These are phyloP conservation scores for Crotophaga sulcirostris DNA, from an alignment of 2,113 vertebrate species.

Conservation along the genomic window DNA sequence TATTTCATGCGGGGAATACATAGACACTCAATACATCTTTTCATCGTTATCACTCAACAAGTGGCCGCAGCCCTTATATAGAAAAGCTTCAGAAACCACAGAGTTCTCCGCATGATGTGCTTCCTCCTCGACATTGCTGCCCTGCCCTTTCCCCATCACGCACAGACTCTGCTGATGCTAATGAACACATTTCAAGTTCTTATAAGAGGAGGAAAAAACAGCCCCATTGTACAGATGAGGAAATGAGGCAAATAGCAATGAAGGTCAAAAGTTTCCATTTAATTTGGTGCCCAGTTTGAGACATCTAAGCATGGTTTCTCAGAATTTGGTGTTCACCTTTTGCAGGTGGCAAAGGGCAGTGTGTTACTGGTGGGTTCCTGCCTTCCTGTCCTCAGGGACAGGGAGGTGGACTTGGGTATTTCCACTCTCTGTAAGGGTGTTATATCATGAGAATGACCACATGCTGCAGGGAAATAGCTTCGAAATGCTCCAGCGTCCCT, in stretches of 20 bases:
- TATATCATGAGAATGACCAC: not conserved
- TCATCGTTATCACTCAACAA: not conserved
- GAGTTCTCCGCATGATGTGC: not conserved
- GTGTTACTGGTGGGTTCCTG: not conserved
- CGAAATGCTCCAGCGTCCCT: not conserved
- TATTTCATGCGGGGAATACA: fast-evolving
- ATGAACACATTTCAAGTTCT: not conserved
- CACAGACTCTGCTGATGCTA: fast-evolving
- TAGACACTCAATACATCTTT: not conserved
- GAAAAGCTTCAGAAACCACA: not conserved
- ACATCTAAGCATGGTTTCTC: not conserved
- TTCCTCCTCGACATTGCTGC: not conserved
- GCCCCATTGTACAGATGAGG: not conserved
- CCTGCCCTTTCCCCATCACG: not conserved
- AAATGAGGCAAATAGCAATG: conserved; percentile 30
- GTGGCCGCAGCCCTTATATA: not conserved
- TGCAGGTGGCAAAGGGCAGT: not conserved
- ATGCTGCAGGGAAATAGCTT: not conserved
- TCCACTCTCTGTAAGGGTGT: not conserved
- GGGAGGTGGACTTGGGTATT: not conserved
- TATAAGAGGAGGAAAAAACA: not conserved
- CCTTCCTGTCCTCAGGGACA: not conserved
- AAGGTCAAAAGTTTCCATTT: conserved; percentile 62
- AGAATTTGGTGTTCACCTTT: not conserved
- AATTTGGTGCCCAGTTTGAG: conserved; percentile 11